phyloP scores from a whole-genome alignment of 2,113 vertebrate genomes.

The Sylvia atricapilla region DNA sequence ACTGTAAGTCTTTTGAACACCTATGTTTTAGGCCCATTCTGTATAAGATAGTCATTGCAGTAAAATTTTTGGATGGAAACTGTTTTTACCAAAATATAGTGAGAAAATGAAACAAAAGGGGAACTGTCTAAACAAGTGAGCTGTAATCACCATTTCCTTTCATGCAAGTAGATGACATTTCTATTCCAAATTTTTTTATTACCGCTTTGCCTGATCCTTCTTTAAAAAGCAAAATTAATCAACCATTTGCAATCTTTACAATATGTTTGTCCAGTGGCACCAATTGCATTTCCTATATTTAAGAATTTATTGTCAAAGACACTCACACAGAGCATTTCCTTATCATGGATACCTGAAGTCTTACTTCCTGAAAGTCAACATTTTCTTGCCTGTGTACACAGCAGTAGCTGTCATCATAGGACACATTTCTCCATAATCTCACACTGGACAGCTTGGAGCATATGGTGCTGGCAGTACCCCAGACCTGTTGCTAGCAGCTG shows the following conservation, averaged over 20 bases:
- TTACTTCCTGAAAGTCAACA: background rate
- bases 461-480: background rate
- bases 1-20: background rate
- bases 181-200: background rate
- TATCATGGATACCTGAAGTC: background rate
- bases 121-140: background rate
- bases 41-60: background rate
- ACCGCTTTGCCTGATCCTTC: background rate
- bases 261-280: background rate
- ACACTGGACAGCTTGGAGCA: background rate
- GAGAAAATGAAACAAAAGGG: background rate
- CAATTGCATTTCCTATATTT: background rate
- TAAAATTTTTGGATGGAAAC: background rate
- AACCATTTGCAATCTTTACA: background rate
- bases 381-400: background rate
- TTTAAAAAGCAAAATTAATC: background rate
- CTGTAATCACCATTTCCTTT: background rate
- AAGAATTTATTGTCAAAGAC: constrained; percentile 19
- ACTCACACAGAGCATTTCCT: background rate
- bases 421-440: background rate
- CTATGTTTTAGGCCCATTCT: background rate
- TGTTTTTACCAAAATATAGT: background rate
- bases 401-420: background rate
- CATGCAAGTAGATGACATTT: background rate
- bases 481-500: background rate